A percentile compares a stretch with the other conserved stretches of the same genome.
Conservation (phyloP, 2,888 invertebrate genomes). For the Tenodera sinensis region DNA sequence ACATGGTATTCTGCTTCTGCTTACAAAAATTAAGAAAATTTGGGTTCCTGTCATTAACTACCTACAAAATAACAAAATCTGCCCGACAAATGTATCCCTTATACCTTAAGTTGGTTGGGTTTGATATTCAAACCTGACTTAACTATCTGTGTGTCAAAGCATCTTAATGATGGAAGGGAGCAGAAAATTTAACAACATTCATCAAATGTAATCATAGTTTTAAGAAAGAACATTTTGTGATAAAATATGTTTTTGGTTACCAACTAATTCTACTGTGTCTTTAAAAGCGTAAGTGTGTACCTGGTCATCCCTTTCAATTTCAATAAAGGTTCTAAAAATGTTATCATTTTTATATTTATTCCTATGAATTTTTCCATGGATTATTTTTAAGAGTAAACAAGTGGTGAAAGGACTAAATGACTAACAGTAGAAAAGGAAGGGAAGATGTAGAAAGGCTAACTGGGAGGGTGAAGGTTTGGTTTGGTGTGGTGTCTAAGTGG, state of each 20-base stretch:
- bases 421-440: too few relatives aligned
- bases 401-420: too few relatives aligned
- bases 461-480: too few relatives aligned
- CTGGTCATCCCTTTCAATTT: not conserved
- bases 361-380: not conserved
- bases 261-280: not conserved
- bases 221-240: not conserved
- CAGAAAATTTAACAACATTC: not conserved
- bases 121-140: constrained; percentile 14
- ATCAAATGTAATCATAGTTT: not conserved
- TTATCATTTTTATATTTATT: not conserved
- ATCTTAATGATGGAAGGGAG: not conserved
- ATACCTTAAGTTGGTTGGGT: not conserved
- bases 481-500: too few relatives aligned
- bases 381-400: too few relatives aligned
- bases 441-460: too few relatives aligned
- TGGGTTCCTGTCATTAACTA: not conserved
- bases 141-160: not conserved
- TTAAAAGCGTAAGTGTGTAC: not conserved
- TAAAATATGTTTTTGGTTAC: not conserved
- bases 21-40: not conserved
- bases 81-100: not conserved
- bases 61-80: not conserved
- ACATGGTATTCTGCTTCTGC: not conserved
- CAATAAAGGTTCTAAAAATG: not conserved